Conservation (phyloP, 1,140 invertebrate species). For the Neelides sp. region DNA sequence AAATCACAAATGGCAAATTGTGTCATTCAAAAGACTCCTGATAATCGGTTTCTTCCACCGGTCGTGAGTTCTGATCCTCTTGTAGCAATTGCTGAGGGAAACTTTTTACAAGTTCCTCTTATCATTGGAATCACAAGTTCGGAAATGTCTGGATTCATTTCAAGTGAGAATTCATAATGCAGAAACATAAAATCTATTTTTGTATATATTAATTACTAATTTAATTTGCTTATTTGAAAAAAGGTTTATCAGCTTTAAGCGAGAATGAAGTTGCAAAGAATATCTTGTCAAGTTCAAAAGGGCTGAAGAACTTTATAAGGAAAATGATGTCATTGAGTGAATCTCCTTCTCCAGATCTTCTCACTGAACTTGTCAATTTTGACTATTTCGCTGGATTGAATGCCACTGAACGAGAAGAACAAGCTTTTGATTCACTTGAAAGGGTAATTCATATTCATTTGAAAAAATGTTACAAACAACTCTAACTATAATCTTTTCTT, state of each 20-base stretch:
- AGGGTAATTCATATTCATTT: conserved; percentile 17
- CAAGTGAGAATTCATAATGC: conserved; percentile 12
- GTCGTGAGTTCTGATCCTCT: conserved; percentile 7
- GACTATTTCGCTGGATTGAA: conserved; percentile 27
- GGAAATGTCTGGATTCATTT: conserved; percentile 24
- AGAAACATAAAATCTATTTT: not conserved
- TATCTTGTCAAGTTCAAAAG: conserved; percentile 8
- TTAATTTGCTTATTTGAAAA: not conserved
- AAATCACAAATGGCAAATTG: conserved; percentile 11
- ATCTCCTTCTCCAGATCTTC: conserved; percentile 1
- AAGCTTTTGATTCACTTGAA: conserved; percentile 21
- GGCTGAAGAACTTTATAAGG: conserved; percentile 20
- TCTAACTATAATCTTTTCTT: not conserved
- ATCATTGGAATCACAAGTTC: conserved; percentile 18
- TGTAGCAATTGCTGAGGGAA: conserved; percentile 1
- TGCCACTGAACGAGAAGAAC: conserved; percentile 14
- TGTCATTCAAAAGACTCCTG: conserved; percentile 14
- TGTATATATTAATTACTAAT: not conserved
- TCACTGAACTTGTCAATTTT: conserved; percentile 17
- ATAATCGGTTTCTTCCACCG: conserved; percentile 23
- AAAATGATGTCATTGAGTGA: not conserved
- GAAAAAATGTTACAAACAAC: no score
- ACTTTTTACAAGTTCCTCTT: conserved; percentile 20
- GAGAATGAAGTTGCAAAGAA: not conserved
- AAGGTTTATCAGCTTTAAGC: conserved; percentile 14